A percentile compares a stretch with the other conserved stretches of the same genome.
Conservation (phyloP, 2,113 vertebrate genomes). For the Tricholaema leucomelas region DNA sequence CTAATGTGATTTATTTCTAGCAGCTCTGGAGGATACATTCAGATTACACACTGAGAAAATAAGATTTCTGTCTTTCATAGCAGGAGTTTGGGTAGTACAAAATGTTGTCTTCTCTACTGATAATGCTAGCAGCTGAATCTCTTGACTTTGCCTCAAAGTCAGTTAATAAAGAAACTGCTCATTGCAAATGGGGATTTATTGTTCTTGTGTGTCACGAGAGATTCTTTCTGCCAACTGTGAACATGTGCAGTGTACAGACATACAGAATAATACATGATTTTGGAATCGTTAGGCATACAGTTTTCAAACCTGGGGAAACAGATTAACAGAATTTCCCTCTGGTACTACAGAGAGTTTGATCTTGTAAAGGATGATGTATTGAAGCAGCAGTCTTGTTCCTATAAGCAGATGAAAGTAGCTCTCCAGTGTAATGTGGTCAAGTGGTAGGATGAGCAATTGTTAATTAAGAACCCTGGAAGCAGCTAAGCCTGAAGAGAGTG, state of each 20-base stretch:
- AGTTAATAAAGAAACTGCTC: not conserved
- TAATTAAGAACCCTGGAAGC: not conserved
- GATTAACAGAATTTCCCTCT: not conserved
- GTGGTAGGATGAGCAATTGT: not conserved
- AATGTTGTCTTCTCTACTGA: not conserved
- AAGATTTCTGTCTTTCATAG: slow-evolving; percentile 12
- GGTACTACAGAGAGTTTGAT: not conserved
- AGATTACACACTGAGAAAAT: slow-evolving; percentile 12
- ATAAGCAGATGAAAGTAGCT: not conserved
- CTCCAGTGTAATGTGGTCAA: not conserved
- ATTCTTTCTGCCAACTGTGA: not conserved
- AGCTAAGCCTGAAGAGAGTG: not conserved
- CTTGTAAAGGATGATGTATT: not conserved
- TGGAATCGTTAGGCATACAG: not conserved
- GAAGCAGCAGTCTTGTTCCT: not conserved
- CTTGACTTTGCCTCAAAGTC: not conserved
- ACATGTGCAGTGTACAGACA: not conserved
- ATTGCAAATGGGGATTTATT: not conserved
- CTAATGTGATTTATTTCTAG: not conserved
- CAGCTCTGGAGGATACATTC: slow-evolving; percentile 9
- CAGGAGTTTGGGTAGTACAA: not conserved
- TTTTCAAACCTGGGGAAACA: not conserved
- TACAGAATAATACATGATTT: not conserved
- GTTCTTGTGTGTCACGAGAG: not conserved
- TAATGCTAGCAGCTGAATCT: not conserved